Evolutionary conservation across 2,888 invertebrate genomes (phyloP).

Genomic region (Cataglyphis rosenhaueri): DNA sequence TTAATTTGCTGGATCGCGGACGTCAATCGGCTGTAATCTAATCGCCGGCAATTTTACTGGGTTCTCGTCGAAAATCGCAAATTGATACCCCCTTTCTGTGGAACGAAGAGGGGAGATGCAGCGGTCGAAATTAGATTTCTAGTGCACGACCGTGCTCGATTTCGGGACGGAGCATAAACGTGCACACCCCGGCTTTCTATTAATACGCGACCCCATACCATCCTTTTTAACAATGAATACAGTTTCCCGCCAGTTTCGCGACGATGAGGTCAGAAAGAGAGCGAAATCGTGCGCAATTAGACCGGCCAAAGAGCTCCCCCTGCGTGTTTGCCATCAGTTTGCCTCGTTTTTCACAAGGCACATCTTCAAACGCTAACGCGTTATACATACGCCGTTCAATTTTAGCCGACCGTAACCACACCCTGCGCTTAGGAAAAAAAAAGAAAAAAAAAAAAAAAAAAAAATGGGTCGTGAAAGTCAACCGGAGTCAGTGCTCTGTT

Average conservation of each 20-base stretch:
- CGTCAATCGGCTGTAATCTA: neutral
- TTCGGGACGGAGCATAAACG: slow-evolving; percentile 60
- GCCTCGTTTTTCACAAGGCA: slow-evolving; percentile 56
- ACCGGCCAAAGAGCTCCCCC: slow-evolving; percentile 49
- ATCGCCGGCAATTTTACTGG: neutral
- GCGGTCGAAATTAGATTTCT: slow-evolving; percentile 77
- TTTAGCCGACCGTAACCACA: slow-evolving; percentile 66
- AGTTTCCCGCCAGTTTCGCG: slow-evolving; percentile 24
- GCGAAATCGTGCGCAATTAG: slow-evolving; percentile 25
- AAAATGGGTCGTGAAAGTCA: slow-evolving; percentile 70
- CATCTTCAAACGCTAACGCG: slow-evolving; percentile 49
- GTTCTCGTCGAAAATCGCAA: slow-evolving; percentile 28
- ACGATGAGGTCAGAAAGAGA: neutral
- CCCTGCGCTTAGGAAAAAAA: slow-evolving; percentile 58
- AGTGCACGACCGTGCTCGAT: slow-evolving; percentile 74
- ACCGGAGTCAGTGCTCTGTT: neutral
- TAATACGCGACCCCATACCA: slow-evolving; percentile 66
- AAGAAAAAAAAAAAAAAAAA: slow-evolving; percentile 39
- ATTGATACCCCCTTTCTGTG: neutral
- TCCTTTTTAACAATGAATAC: slow-evolving; percentile 62
- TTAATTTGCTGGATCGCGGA: slow-evolving; percentile 23
- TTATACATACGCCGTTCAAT: slow-evolving; percentile 54
- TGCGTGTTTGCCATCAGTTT: slow-evolving; percentile 71
- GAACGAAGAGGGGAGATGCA: neutral
- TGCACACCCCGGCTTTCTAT: slow-evolving; percentile 67